Evolutionary conservation across 2,797 vertebrate genomes (phyloP).

Genomic region (Enteromius unitaeniatus): DNA sequence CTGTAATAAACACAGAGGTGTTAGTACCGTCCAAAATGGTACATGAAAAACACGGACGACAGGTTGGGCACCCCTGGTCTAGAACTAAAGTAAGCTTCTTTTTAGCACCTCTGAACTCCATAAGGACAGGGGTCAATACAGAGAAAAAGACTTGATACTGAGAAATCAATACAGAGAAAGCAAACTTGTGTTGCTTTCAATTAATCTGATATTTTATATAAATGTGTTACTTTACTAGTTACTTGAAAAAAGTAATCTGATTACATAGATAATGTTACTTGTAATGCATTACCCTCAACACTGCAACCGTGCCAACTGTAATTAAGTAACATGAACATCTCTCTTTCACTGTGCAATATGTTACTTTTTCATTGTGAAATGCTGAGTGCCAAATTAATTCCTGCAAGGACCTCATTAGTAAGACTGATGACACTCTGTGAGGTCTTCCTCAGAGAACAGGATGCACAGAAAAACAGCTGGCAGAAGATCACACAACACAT

Average conservation of each 20-base stretch:
- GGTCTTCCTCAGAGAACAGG: not conserved
- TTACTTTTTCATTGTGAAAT: not conserved
- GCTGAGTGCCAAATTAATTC: constrained; percentile 8
- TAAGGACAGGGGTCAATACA: not conserved
- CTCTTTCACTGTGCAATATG: not conserved
- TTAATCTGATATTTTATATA: not conserved
- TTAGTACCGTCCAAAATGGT: too few relatives aligned
- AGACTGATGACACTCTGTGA: constrained; percentile 26
- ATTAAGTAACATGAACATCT: not conserved
- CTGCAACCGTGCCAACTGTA: not conserved
- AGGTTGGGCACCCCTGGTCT: not conserved
- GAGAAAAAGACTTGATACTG: too few relatives aligned
- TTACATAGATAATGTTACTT: not conserved
- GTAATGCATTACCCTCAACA: not conserved
- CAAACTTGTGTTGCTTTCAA: not conserved
- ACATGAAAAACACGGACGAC: too few relatives aligned
- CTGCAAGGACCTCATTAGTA: constrained; percentile 2
- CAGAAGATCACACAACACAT: constrained; percentile 53
- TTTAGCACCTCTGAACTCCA: not conserved
- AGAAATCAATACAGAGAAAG: not conserved
- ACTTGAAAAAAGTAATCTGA: not conserved
- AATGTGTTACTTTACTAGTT: not conserved
- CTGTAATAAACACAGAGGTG: too few relatives aligned
- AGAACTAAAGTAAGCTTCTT: not conserved
- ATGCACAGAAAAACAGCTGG: constrained; percentile 50